Evolutionary conservation across 2,113 vertebrate species (phyloP).

Genomic region (Sigmodon hispidus): DNA sequence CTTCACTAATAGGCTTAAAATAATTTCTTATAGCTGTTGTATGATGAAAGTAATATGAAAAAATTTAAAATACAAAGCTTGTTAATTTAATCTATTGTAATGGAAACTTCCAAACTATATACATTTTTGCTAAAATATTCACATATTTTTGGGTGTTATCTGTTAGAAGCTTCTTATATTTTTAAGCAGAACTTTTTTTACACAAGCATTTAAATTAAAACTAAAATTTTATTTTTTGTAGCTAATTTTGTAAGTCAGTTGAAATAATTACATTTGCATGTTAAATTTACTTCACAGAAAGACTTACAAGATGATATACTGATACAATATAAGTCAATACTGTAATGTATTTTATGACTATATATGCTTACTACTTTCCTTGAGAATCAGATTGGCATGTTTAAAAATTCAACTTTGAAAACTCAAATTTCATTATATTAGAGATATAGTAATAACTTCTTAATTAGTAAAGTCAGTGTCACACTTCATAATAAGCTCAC

Average conservation of each 20-base stretch:
- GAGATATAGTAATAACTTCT: conserved; percentile 82
- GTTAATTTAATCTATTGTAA: background rate
- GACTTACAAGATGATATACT: background rate
- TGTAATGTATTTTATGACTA: conserved; percentile 2
- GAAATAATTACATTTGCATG: conserved; percentile 36
- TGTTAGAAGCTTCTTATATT: background rate
- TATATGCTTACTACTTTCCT: conserved; percentile 56
- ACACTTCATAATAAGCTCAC: conserved; percentile 81
- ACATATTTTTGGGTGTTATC: background rate
- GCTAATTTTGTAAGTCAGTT: background rate
- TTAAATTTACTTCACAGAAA: conserved; percentile 29
- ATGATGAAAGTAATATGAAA: background rate
- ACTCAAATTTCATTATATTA: conserved; percentile 73
- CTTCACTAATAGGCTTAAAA: background rate
- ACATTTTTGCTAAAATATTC: background rate
- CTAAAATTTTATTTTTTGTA: background rate
- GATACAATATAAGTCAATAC: conserved; percentile 55
- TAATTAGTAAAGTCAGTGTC: conserved; percentile 85
- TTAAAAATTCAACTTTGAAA: conserved; percentile 75
- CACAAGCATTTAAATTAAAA: background rate
- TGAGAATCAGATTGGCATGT: conserved; percentile 52
- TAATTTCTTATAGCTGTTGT: conserved; percentile 16
- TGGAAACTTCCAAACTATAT: background rate
- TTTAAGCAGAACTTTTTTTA: background rate
- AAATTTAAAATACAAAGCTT: conserved; percentile 15